Base-by-base conservation (phyloP, 2,113 vertebrate genomes). In the Myotis lucifugus region DNA sequence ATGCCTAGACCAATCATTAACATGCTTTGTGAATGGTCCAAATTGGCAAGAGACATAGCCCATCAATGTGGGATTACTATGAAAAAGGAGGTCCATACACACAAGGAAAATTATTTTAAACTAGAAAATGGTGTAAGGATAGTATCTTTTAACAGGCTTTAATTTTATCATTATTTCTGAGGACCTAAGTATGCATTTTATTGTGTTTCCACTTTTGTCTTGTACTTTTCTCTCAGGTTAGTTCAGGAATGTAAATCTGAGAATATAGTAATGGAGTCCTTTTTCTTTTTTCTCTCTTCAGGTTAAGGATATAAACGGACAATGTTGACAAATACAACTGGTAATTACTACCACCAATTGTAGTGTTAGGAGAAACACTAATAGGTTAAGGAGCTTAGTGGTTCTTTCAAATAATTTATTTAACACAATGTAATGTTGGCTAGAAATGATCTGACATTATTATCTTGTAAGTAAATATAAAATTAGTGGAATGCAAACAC, bases 331-430 rank as follows among this genome's bases (percentile, higher is more conserved):
- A 88, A 95, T 79, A 83, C 21, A 79, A 9, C 15, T 91, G 5
- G 0, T 15, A 91, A 84, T 66, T 94, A 85, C 4, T 82, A 88
- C 17, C 21, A 73, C 8, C 32, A 86, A 74, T 8, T 79, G 89
- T 17, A 79, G 14, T 72, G 7, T 76, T 76, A 19, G 19, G 2
- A 90, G 14, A 95, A 85, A 52, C 23, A 67, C 34, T 90, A 76
- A 52, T 40, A 23, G 37, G 70, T 56, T 46, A 15, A 50, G n/a
- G 21, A 84, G 52, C 69, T 85, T 29, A 37, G 7, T 48, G 7
- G 3, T 86, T 82, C 21, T 74, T 87, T 91, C 13, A 70, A 86
- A 25, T 66, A 70, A 91, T 79, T 92, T 95, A 46, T 54, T 81
- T 85, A 78, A 85, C 40, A 85, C 17, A 59, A 40, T 52, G 19